Conservation (phyloP, 1,140 invertebrate species). For the Eumaeus atala region DNA sequence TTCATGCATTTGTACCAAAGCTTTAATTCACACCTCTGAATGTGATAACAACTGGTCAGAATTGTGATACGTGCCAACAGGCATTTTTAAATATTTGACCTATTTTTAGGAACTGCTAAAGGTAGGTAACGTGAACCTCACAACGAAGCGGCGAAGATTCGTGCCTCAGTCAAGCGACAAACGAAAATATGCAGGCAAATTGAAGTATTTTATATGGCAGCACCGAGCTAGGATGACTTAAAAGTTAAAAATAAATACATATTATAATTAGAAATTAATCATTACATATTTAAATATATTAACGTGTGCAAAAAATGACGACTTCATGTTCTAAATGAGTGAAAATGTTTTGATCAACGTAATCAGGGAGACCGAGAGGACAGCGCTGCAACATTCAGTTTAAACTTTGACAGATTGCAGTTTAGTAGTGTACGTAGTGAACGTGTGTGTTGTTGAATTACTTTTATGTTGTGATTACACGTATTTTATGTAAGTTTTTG, state of each 20-base stretch:
- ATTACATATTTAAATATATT: neutral
- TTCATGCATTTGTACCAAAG: no score
- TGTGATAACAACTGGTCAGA: conserved; percentile 45
- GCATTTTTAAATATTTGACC: conserved; percentile 70
- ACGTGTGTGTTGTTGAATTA: conserved; percentile 61
- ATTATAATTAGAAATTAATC: neutral
- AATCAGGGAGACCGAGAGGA: conserved; percentile 18
- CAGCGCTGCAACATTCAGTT: conserved; percentile 39
- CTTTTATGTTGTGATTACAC: conserved; percentile 61
- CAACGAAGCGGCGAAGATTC: conserved; percentile 40
- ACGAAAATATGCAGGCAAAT: conserved; percentile 24
- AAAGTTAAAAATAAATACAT: neutral
- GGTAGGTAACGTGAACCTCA: conserved; percentile 72
- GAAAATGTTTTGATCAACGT: neutral
- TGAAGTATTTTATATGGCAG: conserved; percentile 32
- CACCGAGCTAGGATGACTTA: conserved; percentile 18
- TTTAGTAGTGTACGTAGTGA: conserved; percentile 59
- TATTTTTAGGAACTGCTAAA: conserved; percentile 71
- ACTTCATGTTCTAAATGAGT: no score
- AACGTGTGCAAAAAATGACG: no score
- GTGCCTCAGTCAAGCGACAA: conserved; percentile 25
- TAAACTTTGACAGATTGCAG: conserved; percentile 59
- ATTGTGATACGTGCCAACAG: conserved; percentile 52
- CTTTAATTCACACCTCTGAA: conserved; percentile 29
- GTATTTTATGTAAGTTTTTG: conserved; percentile 56